Evolutionary conservation across 1,140 invertebrate species (phyloP), one percentile per base, ranked within the genome.

Genomic region (Hyles vespertilio): DNA sequence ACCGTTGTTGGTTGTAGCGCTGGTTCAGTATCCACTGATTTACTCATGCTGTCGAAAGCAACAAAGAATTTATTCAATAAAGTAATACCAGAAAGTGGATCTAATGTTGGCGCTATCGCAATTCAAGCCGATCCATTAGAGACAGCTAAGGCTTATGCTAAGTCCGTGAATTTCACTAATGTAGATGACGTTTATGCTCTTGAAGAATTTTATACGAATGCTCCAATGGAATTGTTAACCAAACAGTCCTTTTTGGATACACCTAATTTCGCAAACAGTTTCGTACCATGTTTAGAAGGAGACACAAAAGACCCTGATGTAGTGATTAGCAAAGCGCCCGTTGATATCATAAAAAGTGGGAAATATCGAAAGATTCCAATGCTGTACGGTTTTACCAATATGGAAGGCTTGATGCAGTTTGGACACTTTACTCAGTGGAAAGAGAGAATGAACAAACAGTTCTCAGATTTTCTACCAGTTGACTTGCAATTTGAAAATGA

Each of bases 31-130:
- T 54, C 77, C 0, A 72, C 73, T 3, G 72, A 81, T 52, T 53
- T 79, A 7, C 40, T 84, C 5, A 67, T 69, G 48, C 43, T 81
- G 7, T 84, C 77, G 5, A 71, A 68, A 50, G 52, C 65, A 46
- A 51, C 77, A 3, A 62, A 70, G 51, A 77, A 72, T 48, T 66
- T 81, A 52, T 81, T 81, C 49, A 70, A 72, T 43, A 83, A 71
- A 65, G 72, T 72, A 3, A 77, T 81, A 22, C 52, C 62, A 2
- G 74, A 78, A 45, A 76, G 72, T 53, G 78, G 78, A 0, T 43
- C 68, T 0, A 68, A 49, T 49, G 50, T 65, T 2, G 69, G 65
- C 1, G 52, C 56, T 4, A 73, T 67, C 53, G 59, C 65, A 40
- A 45, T 76, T 34, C 70, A 75, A 59, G 47, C 51, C 22, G 70